These are phyloP conservation scores for Pedetes capensis DNA, from an alignment of 2,113 vertebrate genomes.

Conservation along the genomic window DNA sequence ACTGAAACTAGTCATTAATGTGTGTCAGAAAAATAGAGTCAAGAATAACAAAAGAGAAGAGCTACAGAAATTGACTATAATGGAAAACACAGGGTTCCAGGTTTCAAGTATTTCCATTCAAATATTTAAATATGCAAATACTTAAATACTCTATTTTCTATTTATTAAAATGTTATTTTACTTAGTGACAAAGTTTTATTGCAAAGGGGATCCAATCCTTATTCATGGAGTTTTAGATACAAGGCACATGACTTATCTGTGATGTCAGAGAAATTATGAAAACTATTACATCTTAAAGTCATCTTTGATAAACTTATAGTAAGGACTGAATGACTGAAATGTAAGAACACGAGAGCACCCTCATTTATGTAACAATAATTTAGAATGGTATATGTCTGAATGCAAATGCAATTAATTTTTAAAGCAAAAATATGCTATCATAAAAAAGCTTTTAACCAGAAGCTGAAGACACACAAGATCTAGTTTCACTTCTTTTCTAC, in stretches of 20 bases:
- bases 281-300: not conserved
- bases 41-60: not conserved
- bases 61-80: not conserved
- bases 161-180: not conserved
- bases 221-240: not conserved
- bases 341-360: not conserved
- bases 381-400: not conserved
- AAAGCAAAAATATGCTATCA: not conserved
- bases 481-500: slow-evolving; percentile 16
- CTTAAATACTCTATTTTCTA: not conserved
- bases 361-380: not conserved
- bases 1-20: not conserved
- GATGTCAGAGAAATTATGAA: slow-evolving; percentile 16
- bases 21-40: not conserved
- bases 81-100: not conserved
- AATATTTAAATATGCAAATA: not conserved
- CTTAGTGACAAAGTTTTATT: not conserved
- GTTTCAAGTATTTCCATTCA: not conserved
- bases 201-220: not conserved
- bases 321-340: not conserved
- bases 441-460: slow-evolving; percentile 31
- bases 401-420: slow-evolving; percentile 35
- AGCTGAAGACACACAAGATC: not conserved
- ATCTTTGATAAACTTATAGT: not conserved
- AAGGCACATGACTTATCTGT: not conserved